These are phyloP conservation scores for Ceyx cyanopectus DNA, from an alignment of 2,113 vertebrate genomes.

Conservation along the genomic window DNA sequence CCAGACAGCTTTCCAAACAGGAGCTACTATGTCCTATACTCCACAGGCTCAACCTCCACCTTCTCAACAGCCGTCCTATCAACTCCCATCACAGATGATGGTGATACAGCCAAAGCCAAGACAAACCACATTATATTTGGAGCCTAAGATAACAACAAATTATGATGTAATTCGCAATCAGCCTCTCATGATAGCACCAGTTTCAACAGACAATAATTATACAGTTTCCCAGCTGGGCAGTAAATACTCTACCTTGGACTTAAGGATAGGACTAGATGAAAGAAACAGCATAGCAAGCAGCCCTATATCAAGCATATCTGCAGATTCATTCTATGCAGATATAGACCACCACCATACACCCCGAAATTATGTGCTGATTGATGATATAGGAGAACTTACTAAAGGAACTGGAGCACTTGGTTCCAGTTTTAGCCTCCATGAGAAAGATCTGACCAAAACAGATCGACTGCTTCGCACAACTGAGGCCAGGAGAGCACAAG, in stretches of 20 bases:
- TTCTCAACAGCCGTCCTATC: conserved; percentile 86
- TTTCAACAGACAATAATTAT: conserved; percentile 89
- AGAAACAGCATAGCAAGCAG: conserved; percentile 94
- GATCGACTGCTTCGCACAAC: conserved; percentile 90
- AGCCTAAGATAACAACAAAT: conserved; percentile 93
- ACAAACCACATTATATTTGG: conserved; percentile 89
- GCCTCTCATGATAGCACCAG: conserved; percentile 92
- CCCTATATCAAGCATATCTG: conserved; percentile 96
- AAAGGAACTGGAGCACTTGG: conserved; percentile 87
- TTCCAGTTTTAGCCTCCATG: conserved; percentile 91
- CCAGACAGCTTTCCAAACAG: conserved; percentile 91
- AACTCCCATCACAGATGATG: conserved; percentile 90
- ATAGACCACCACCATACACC: conserved; percentile 90
- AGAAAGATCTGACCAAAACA: conserved; percentile 94
- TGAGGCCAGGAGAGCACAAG: conserved; percentile 89
- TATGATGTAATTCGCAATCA: conserved; percentile 97
- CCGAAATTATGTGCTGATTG: conserved; percentile 94
- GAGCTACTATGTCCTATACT: conserved; percentile 89
- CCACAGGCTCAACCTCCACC: conserved; percentile 88
- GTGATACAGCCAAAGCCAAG: conserved; percentile 91
- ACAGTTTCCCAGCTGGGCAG: conserved; percentile 88
- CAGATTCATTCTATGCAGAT: conserved; percentile 97
- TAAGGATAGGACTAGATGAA: conserved; percentile 93
- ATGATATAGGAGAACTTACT: conserved; percentile 96
- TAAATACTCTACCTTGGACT: conserved; percentile 92